Evolutionary conservation across 2,888 invertebrate genomes (phyloP).

Genomic region (Salpingus planirostris): DNA sequence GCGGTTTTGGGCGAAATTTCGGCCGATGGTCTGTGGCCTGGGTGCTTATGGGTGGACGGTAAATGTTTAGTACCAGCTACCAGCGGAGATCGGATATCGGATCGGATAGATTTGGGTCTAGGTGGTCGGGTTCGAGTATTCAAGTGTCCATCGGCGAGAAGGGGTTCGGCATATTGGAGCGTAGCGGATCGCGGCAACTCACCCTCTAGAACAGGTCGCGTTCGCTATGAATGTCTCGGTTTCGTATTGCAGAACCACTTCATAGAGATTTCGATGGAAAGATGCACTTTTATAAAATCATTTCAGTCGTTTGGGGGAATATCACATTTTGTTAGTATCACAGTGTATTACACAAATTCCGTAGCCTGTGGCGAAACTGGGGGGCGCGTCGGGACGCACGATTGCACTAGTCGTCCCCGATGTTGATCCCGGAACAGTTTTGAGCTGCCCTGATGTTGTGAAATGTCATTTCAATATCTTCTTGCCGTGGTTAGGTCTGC

Average conservation of each 20-base stretch:
- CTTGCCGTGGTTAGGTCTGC: slow-evolving; percentile 26
- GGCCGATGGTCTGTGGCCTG: no score
- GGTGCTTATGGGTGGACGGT: no score
- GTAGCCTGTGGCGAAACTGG: slow-evolving; percentile 5
- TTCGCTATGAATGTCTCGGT: no score
- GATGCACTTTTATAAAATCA: slow-evolving; percentile 14
- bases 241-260: slow-evolving; percentile 7
- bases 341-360: slow-evolving; percentile 22
- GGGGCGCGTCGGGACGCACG: slow-evolving; percentile 6
- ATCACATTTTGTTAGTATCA: slow-evolving; percentile 33
- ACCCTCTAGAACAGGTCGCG: no score
- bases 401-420: slow-evolving; percentile 10
- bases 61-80: no score
- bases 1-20: no score
- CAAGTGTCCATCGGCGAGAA: no score
- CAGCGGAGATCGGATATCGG: no score
- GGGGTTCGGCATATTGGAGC: no score
- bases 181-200: no score
- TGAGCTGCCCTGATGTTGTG: slow-evolving; percentile 6
- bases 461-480: slow-evolving; percentile 26
- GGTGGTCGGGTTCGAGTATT: no score
- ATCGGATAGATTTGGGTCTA: no score
- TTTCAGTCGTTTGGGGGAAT: slow-evolving; percentile 14
- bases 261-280: slow-evolving; percentile 7
- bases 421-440: slow-evolving; percentile 5